A percentile compares a stretch with the other conserved stretches of the same genome.
Evolutionary conservation across 2,888 invertebrate genomes (phyloP).

Genomic region (Abrostola triplasia): DNA sequence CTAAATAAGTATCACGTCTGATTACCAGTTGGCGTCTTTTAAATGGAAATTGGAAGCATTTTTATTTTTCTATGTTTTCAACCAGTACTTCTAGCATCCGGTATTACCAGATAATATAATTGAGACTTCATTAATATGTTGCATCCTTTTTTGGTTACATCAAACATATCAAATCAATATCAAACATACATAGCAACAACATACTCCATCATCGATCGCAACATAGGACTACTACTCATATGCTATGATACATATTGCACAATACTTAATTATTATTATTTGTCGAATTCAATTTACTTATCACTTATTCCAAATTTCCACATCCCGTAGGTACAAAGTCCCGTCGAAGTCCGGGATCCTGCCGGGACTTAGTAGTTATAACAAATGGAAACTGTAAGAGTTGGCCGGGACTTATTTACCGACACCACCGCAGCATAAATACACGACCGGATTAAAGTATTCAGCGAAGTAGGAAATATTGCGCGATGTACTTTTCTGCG

Average conservation of each 20-base stretch:
- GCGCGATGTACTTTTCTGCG: conserved; percentile 64
- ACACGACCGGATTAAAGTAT: conserved; percentile 78
- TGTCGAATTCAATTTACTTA: conserved; percentile 51
- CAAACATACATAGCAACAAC: no score
- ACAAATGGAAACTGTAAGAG: conserved; percentile 79
- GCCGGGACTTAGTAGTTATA: conserved; percentile 75
- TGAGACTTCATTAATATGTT: no score
- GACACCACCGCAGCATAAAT: conserved; percentile 74
- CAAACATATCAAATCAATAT: no score
- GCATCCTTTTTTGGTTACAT: no score
- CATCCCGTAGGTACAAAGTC: conserved; percentile 52
- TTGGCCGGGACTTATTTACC: conserved; percentile 76
- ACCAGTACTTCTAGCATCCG: no score
- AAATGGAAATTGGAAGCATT: not conserved
- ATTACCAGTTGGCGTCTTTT: not conserved
- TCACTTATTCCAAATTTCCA: conserved; percentile 58
- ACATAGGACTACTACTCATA: no score
- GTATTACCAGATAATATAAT: no score
- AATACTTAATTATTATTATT: conserved; percentile 26
- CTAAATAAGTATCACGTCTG: not conserved
- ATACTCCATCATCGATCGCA: no score
- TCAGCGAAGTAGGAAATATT: conserved; percentile 72
- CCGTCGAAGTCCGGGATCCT: conserved; percentile 65
- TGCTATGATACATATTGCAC: no score
- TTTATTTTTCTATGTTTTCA: not conserved